Evolutionary conservation across 1,140 invertebrate genomes (phyloP).

Genomic region (Euura lappo): DNA sequence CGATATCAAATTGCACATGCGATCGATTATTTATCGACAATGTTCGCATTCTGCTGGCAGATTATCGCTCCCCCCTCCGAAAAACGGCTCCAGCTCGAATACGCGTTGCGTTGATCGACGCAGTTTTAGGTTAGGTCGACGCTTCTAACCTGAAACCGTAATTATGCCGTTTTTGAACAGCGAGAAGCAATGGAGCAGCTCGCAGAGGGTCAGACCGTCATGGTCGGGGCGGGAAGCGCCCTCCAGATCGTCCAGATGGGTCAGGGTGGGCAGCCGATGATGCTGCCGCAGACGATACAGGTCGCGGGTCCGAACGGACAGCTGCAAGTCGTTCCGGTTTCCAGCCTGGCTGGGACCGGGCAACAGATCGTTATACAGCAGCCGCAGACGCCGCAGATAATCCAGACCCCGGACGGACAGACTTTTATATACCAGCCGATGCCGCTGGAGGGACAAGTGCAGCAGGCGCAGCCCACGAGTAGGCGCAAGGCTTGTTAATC

Average conservation of each 20-base stretch:
- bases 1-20: neutral
- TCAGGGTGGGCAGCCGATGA: constrained; percentile 58
- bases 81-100: too few species aligned
- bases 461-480: constrained; percentile 70
- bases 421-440: constrained; percentile 89
- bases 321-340: constrained; percentile 70
- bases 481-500: constrained; percentile 25
- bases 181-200: constrained; percentile 53
- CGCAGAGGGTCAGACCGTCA: constrained; percentile 58
- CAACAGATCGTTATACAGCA: constrained; percentile 67
- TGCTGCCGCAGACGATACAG: constrained; percentile 68
- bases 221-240: constrained; percentile 55
- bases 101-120: too few species aligned
- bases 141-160: constrained; percentile 1
- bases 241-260: constrained; percentile 62
- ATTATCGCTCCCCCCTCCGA: neutral
- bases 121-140: too few species aligned
- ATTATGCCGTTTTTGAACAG: neutral
- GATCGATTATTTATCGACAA: too few species aligned
- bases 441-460: constrained; percentile 65
- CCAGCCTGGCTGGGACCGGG: constrained; percentile 63
- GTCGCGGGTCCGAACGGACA: constrained; percentile 67
- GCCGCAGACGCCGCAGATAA: constrained; percentile 78
- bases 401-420: constrained; percentile 93
- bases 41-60: neutral